Evolutionary conservation across 1,140 invertebrate species (phyloP).

Genomic region (Drosophila pseudoobscura): DNA sequence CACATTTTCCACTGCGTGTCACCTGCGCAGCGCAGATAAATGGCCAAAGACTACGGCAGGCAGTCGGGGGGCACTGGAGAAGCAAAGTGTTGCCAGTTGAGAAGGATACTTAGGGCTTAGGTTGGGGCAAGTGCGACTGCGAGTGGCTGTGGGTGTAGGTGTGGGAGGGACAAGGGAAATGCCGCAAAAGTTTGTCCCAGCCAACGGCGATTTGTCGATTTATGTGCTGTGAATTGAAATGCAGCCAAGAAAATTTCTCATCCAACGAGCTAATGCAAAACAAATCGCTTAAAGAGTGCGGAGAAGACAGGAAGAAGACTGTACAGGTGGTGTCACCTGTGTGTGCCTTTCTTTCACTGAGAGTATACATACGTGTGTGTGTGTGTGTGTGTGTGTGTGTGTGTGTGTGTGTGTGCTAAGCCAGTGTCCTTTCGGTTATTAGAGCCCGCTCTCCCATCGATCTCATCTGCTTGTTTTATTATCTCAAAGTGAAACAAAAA

Average conservation of each 20-base stretch:
- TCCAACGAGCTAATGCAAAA: slow-evolving; percentile 41
- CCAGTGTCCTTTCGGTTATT: slow-evolving; percentile 57
- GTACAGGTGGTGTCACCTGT: not conserved
- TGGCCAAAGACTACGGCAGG: slow-evolving; percentile 34
- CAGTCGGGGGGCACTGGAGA: slow-evolving; percentile 12
- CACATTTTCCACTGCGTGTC: slow-evolving; percentile 75
- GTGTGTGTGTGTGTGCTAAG: slow-evolving; percentile 12
- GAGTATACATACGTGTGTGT: not conserved
- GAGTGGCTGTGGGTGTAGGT: not conserved
- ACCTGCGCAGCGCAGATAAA: slow-evolving; percentile 77
- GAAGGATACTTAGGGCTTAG: not conserved
- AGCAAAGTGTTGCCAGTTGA: slow-evolving; percentile 7
- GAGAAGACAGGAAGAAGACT: no score
- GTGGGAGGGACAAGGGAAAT: not conserved
- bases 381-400: no score
- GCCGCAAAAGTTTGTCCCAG: slow-evolving; percentile 54
- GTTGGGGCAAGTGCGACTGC: not conserved
- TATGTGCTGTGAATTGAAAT: slow-evolving; percentile 81
- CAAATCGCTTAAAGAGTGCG: slow-evolving; percentile 3
- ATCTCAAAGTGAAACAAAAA: slow-evolving; percentile 41
- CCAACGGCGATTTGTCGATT: slow-evolving; percentile 75
- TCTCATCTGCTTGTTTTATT: slow-evolving; percentile 34
- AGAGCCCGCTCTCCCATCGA: slow-evolving; percentile 8
- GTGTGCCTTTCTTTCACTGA: no score
- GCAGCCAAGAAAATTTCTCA: slow-evolving; percentile 62